A percentile compares a stretch with the other conserved stretches of the same genome.
Evolutionary conservation across 2,797 vertebrate species (phyloP).

Genomic region (Hybognathus amarus): DNA sequence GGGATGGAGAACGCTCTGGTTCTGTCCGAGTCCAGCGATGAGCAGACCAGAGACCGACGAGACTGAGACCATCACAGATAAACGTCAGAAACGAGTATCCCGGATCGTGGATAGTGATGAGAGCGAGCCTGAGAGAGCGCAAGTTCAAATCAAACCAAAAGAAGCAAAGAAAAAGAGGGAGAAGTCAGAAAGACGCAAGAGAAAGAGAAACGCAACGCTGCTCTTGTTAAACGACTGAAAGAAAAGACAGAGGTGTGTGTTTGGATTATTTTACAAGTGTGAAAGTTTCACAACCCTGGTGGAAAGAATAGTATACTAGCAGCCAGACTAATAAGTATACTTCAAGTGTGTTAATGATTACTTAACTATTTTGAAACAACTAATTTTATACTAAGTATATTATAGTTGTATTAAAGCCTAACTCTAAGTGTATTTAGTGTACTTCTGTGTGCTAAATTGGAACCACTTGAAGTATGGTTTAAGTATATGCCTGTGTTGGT

Average conservation of each 20-base stretch:
- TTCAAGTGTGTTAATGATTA: too few species aligned
- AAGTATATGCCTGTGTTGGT: too few species aligned
- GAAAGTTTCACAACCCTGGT: background rate
- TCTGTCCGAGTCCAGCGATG: conserved; percentile 71
- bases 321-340: too few species aligned
- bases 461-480: too few species aligned
- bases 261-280: background rate
- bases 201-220: conserved; percentile 75
- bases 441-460: too few species aligned
- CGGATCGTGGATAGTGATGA: conserved; percentile 76
- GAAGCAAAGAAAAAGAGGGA: conserved; percentile 66
- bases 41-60: conserved; percentile 62
- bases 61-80: conserved; percentile 17
- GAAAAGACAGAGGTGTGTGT: conserved; percentile 65
- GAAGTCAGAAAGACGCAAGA: conserved; percentile 74
- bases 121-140: conserved; percentile 67
- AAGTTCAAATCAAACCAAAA: conserved; percentile 55
- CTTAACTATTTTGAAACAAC: too few species aligned
- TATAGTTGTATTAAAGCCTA: too few species aligned
- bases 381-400: too few species aligned
- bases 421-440: too few species aligned
- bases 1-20: conserved; percentile 66
- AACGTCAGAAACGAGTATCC: conserved; percentile 66
- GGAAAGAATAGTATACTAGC: too few species aligned
- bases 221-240: conserved; percentile 75